Percentiles rank a stretch among this genome's conserved stretches.
These are phyloP conservation scores for Todus mexicanus DNA, from an alignment of 2,797 vertebrate species.

Conservation along the genomic window DNA sequence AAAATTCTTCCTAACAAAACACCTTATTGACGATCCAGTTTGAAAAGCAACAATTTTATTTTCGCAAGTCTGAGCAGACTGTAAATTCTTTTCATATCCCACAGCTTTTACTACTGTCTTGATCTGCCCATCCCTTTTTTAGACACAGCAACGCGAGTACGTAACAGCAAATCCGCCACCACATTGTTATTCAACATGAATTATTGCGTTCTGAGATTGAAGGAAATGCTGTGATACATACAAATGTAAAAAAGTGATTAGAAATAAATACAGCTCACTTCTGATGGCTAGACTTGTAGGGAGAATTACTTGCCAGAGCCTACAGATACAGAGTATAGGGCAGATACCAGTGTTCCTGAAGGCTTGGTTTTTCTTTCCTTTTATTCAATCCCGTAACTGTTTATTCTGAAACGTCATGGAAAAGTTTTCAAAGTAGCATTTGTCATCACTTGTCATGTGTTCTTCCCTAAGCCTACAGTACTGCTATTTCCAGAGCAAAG, in stretches of 20 bases:
- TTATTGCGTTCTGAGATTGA: background rate
- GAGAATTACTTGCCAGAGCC: background rate
- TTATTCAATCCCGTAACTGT: background rate
- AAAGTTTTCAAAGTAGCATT: background rate
- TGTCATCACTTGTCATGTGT: background rate
- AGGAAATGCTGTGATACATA: background rate
- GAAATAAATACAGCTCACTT: background rate
- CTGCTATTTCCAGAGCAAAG: background rate
- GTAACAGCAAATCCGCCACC: background rate
- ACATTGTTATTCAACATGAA: background rate
- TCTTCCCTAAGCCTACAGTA: background rate
- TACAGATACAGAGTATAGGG: background rate
- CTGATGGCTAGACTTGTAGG: background rate
- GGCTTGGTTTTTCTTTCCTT: background rate
- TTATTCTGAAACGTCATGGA: background rate
- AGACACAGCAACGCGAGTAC: background rate
- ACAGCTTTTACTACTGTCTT: background rate
- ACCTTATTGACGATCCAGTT: background rate
- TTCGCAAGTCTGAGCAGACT: background rate
- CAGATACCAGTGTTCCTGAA: background rate
- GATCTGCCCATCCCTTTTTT: background rate
- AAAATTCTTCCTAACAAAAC: background rate
- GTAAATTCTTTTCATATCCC: background rate
- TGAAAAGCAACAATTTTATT: background rate
- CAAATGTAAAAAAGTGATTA: background rate